phyloP scores from a whole-genome alignment of 2,797 vertebrate genomes.

The Serranus cabrilla region DNA sequence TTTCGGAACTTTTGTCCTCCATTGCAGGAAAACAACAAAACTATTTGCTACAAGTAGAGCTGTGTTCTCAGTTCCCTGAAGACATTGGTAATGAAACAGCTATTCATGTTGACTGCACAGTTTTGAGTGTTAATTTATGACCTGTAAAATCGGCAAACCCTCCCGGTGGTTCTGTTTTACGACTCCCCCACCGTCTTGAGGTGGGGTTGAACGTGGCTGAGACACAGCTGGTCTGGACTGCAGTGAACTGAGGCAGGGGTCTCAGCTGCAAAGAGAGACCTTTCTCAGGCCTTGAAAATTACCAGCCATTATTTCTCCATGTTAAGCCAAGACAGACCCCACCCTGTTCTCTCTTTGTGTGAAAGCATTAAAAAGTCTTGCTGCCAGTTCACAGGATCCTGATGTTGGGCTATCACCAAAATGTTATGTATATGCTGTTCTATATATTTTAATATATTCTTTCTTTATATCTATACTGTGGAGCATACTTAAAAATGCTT shows the following conservation, averaged over 20 bases:
- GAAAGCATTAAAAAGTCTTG: constrained; percentile 4
- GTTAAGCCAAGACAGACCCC: constrained; percentile 24
- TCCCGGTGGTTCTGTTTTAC: constrained; percentile 52
- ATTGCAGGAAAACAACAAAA: constrained; percentile 24
- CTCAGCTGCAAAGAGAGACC: constrained; percentile 15
- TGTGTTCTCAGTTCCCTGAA: constrained; percentile 5
- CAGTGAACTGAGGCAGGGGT: constrained; percentile 8
- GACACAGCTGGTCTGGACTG: constrained; percentile 26
- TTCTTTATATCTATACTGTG: no score
- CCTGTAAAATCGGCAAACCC: constrained; percentile 43
- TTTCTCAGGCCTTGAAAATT: constrained; percentile 34
- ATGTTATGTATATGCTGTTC: no score
- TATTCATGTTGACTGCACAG: constrained; percentile 22
- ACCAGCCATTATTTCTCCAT: constrained; percentile 37
- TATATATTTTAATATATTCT: no score
- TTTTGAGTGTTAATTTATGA: constrained; percentile 63
- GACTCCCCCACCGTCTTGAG: constrained; percentile 13
- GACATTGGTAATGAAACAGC: constrained; percentile 31
- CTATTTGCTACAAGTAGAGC: not conserved
- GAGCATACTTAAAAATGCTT: no score
- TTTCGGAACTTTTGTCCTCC: constrained; percentile 29
- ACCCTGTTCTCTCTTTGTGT: not conserved
- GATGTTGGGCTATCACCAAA: no score
- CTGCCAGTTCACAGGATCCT: not conserved
- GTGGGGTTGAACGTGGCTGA: constrained; percentile 23